phyloP scores from a whole-genome alignment of 2,113 vertebrate genomes.

The Dicaeum eximium region DNA sequence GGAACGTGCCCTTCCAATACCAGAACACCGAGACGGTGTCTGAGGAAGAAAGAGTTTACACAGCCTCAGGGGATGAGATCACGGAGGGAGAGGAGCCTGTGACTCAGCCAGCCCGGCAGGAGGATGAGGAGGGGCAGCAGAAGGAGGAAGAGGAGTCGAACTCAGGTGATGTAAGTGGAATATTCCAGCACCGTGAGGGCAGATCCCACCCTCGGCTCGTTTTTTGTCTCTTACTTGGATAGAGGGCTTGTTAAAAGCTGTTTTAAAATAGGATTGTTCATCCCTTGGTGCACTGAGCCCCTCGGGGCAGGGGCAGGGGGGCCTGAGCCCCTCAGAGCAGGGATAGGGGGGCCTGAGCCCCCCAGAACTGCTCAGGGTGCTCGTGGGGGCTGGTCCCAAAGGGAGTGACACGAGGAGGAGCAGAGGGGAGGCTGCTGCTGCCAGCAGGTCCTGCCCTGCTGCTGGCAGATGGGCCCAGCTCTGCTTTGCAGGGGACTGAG shows the following conservation, averaged over 20 bases:
- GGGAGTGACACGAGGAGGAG: not conserved
- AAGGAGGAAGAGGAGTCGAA: slow-evolving; percentile 67
- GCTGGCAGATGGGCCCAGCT: accelerated
- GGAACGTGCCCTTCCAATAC: slow-evolving; percentile 90
- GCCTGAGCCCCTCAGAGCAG: accelerated
- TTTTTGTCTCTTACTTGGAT: not conserved
- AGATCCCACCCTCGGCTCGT: accelerated
- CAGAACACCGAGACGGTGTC: slow-evolving; percentile 57
- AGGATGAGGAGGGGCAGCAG: not conserved
- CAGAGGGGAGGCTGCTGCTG: not conserved
- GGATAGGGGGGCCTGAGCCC: accelerated
- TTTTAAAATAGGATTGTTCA: accelerated
- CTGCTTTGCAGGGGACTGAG: not conserved
- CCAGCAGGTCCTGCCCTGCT: not conserved
- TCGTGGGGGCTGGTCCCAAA: not conserved
- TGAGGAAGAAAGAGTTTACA: slow-evolving; percentile 81
- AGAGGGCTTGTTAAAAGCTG: accelerated
- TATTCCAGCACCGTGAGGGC: not conserved
- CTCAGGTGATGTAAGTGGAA: slow-evolving; percentile 83
- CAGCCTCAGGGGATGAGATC: slow-evolving; percentile 85
- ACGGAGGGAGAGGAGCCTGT: slow-evolving; percentile 31
- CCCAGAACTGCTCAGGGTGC: not conserved
- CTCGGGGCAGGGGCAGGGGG: accelerated
- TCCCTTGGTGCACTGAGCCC: accelerated
- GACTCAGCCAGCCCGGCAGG: not conserved